A percentile compares a stretch with the other conserved stretches of the same genome.
Evolutionary conservation across 2,888 invertebrate genomes (phyloP).

Genomic region (Nemotelus pantherinus): DNA sequence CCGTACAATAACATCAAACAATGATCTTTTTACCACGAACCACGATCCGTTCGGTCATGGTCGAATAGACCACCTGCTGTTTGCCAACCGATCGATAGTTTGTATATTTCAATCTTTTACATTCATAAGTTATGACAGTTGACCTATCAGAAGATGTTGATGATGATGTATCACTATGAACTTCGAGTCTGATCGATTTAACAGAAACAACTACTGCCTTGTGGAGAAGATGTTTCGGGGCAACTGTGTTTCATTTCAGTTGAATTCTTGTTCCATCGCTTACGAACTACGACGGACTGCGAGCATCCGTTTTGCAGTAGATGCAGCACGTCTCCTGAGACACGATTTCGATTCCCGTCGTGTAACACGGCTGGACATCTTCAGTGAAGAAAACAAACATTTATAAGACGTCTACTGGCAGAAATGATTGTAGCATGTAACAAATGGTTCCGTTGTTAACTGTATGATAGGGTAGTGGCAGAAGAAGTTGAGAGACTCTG

Average conservation of each 20-base stretch:
- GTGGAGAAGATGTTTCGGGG: background rate
- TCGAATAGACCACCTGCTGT: conserved; percentile 39
- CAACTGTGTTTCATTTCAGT: conserved; percentile 22
- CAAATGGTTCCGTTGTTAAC: background rate
- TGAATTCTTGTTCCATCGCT: conserved; percentile 9
- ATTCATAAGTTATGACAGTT: conserved; percentile 55
- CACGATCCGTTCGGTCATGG: background rate
- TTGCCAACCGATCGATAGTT: conserved; percentile 32
- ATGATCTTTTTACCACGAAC: background rate
- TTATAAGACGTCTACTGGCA: conserved; percentile 6
- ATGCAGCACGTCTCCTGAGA: conserved; percentile 24
- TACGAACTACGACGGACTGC: background rate
- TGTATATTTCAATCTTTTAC: conserved; percentile 51
- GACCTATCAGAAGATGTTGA: conserved; percentile 54
- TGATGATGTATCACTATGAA: conserved; percentile 54
- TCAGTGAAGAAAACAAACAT: conserved; percentile 35
- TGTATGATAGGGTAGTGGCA: background rate
- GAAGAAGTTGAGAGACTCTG: too few relatives aligned
- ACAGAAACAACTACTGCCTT: conserved; percentile 22
- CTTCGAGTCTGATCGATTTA: conserved; percentile 27
- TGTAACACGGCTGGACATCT: conserved; percentile 38
- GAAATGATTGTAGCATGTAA: conserved; percentile 18
- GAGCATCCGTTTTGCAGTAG: background rate
- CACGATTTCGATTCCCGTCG: conserved; percentile 16
- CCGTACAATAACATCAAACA: background rate